These are phyloP conservation scores for Xerus inauris DNA, from an alignment of 2,113 vertebrate genomes.

Conservation along the genomic window DNA sequence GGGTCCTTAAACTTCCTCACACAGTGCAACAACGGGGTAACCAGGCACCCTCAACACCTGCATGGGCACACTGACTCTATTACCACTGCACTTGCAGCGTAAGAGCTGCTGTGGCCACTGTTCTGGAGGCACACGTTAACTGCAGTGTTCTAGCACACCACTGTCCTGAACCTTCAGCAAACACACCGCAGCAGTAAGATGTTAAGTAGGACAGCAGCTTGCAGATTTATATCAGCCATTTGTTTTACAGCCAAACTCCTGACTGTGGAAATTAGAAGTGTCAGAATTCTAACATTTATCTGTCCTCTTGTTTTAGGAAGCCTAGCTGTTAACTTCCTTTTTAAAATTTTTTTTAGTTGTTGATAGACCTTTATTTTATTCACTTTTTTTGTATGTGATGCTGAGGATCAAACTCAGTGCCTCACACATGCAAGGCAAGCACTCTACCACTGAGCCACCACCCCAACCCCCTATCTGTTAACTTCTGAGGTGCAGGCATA, in stretches of 20 bases:
- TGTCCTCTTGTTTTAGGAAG: neutral
- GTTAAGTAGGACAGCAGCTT: neutral
- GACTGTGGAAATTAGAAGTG: neutral
- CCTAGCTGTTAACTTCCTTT: neutral
- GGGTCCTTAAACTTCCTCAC: neutral
- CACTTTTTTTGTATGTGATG: no score
- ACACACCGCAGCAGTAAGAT: neutral
- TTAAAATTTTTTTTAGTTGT: no score
- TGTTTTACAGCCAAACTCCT: neutral
- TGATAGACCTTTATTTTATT: no score
- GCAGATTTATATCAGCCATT: neutral
- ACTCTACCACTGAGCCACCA: no score
- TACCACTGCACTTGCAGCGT: neutral
- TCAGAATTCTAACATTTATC: neutral
- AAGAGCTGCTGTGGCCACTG: neutral
- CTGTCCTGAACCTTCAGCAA: neutral
- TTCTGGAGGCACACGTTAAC: neutral
- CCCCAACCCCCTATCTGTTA: no score
- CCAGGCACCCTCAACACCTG: no score
- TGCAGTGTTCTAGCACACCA: neutral
- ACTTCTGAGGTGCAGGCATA: neutral
- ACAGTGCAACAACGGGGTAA: no score
- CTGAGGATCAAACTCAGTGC: no score
- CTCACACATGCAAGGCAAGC: no score
- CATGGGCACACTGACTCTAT: no score